Conservation (phyloP, 2,113 vertebrate species). For the Aepyceros melampus region DNA sequence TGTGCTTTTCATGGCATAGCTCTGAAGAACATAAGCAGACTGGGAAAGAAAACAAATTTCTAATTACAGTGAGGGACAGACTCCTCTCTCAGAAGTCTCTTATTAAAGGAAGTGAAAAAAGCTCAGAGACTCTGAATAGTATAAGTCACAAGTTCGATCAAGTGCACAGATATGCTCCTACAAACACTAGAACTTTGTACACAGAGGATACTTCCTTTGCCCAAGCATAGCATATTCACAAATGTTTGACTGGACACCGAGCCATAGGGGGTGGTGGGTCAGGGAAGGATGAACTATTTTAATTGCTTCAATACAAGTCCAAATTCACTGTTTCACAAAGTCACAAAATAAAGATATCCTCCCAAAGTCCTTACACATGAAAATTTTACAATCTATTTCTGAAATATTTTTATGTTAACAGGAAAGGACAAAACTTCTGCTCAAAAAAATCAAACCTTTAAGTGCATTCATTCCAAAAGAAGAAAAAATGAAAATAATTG, state of each 20-base stretch:
- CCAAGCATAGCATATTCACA: neutral
- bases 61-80: neutral
- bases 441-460: neutral
- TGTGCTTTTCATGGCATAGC: neutral
- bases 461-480: neutral
- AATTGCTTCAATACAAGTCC: neutral
- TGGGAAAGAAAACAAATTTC: neutral
- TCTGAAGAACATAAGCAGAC: neutral
- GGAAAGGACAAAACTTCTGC: neutral
- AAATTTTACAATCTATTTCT: neutral
- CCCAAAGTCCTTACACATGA: neutral
- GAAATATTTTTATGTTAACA: neutral
- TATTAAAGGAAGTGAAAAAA: neutral
- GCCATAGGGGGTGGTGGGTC: fast-evolving
- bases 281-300: neutral
- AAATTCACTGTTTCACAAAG: neutral
- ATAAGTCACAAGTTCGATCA: neutral
- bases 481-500: neutral
- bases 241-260: neutral
- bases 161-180: neutral
- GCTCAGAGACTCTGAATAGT: neutral
- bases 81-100: neutral
- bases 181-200: neutral
- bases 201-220: neutral
- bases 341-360: neutral